These are phyloP conservation scores for Odocoileus hemionus DNA, from an alignment of 2,113 vertebrate genomes.

Conservation along the genomic window DNA sequence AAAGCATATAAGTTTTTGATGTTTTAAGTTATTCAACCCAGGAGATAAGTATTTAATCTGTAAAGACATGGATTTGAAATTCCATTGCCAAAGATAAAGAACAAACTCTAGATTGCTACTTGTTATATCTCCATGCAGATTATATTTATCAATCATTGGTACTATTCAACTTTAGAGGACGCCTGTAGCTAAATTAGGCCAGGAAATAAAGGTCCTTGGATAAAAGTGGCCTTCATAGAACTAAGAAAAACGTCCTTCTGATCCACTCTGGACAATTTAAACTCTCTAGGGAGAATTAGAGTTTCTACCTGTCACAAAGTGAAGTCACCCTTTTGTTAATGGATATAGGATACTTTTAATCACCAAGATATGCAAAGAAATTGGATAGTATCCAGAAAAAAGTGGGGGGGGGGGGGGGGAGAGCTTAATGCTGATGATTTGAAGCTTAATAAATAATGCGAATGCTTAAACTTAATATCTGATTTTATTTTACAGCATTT, in stretches of 20 bases:
- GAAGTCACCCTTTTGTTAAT: slow-evolving; percentile 18
- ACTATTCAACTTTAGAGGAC: slow-evolving; percentile 30
- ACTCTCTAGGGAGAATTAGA: slow-evolving; percentile 36
- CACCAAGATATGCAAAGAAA: slow-evolving; percentile 13
- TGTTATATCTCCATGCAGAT: slow-evolving; percentile 23
- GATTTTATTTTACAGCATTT: slow-evolving; percentile 8
- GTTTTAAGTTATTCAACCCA: slow-evolving; percentile 31
- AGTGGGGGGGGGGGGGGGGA: neutral
- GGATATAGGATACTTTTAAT: slow-evolving; percentile 30
- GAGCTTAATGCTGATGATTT: slow-evolving; percentile 8
- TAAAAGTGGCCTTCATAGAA: slow-evolving; percentile 30
- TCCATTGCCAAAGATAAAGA: slow-evolving; percentile 17
- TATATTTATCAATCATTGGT: slow-evolving; percentile 27
- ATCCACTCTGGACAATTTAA: neutral
- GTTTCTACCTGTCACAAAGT: slow-evolving; percentile 42
- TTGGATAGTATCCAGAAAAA: neutral
- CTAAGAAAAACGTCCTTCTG: neutral
- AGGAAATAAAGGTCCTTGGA: slow-evolving; percentile 8
- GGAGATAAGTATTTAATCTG: slow-evolving; percentile 43
- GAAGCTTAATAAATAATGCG: slow-evolving; percentile 11
- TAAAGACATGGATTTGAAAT: slow-evolving; percentile 38
- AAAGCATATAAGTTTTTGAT: slow-evolving; percentile 41
- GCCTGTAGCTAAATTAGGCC: neutral
- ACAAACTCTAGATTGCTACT: neutral
- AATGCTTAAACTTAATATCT: neutral